phyloP scores from a whole-genome alignment of 2,888 invertebrate species.

The Zygogramma bicolorata region DNA sequence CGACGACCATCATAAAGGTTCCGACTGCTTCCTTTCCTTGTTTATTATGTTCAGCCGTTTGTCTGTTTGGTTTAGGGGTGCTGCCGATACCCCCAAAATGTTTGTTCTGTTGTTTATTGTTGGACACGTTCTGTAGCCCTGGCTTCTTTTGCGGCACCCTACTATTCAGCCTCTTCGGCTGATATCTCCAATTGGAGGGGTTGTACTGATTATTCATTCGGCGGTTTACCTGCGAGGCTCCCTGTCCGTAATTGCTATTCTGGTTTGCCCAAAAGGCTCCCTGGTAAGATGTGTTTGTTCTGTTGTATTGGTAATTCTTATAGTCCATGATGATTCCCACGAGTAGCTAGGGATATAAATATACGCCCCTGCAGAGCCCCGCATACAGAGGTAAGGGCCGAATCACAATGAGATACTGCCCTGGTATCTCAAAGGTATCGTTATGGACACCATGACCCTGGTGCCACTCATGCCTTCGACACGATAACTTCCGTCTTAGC shows the following conservation, averaged over 20 bases:
- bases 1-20: constrained; percentile 25
- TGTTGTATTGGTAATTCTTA: constrained; percentile 13
- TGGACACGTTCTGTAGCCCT: background rate
- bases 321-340: constrained; percentile 21
- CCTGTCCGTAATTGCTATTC: constrained; percentile 1
- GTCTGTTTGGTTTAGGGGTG: too few relatives aligned
- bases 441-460: constrained; percentile 30
- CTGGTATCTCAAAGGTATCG: constrained; percentile 37
- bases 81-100: background rate
- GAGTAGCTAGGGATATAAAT: constrained; percentile 21
- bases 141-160: background rate
- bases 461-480: constrained; percentile 32
- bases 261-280: background rate
- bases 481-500: constrained; percentile 36
- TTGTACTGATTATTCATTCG: background rate
- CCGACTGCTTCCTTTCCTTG: constrained; percentile 25
- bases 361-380: constrained; percentile 14
- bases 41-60: background rate
- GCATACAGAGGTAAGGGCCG: constrained; percentile 19
- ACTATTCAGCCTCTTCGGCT: background rate
- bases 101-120: background rate
- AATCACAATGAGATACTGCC: constrained; percentile 31
- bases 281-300: constrained; percentile 9
- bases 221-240: background rate
- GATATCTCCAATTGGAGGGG: background rate